Base-by-base conservation (phyloP, 1,140 invertebrate genomes). In the Ceratina calcarata region DNA sequence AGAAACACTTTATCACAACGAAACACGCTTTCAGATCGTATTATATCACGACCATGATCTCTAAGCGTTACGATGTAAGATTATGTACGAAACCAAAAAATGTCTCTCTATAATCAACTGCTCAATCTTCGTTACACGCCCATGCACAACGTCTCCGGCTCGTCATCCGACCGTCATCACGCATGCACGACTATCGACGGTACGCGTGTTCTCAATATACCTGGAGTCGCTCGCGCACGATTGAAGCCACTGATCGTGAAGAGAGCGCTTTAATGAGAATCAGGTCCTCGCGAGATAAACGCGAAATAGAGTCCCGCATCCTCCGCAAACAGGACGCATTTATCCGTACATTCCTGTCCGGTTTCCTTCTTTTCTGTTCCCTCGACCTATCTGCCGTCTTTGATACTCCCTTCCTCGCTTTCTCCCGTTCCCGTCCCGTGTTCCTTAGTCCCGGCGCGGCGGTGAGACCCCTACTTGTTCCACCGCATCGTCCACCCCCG, bases 311-410 rank as follows among this genome's bases (percentile, higher is more conserved):
- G 69, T 45, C 37, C 37, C 73, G 71, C 57, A 71, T 55, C 70
- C 66, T 78, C 66, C 78, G 58, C 37, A 60, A 73, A 64, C 77
- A 69, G 61, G 76, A 66, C 78, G 86, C 82, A 85, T 83, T 86
- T 84, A 82, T 82, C 70, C 81, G 78, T 80, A 75, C 82, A 88
- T 87, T 88, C 86, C 84, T 85, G 84, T 84, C 84, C 82, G 86
- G 87, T 87, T 87, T 84, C 67, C 74, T 86, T 27, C 78, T 80
- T 87, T 87, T 85, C 80, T 82, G 45, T 22, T 24, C 61, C 20
- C 58, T 57, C 71, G 70, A 80, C 65, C 70, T 49, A 74, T 81
- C 78, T 72, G 61, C 67, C 62, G 70, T 71, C 72, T 78, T 24
- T 80, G 77, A 71, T 80, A 77, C 73, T 60, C 74, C 53, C 61